phyloP scores from a whole-genome alignment of 2,113 vertebrate species.

The Eublepharis macularius region DNA sequence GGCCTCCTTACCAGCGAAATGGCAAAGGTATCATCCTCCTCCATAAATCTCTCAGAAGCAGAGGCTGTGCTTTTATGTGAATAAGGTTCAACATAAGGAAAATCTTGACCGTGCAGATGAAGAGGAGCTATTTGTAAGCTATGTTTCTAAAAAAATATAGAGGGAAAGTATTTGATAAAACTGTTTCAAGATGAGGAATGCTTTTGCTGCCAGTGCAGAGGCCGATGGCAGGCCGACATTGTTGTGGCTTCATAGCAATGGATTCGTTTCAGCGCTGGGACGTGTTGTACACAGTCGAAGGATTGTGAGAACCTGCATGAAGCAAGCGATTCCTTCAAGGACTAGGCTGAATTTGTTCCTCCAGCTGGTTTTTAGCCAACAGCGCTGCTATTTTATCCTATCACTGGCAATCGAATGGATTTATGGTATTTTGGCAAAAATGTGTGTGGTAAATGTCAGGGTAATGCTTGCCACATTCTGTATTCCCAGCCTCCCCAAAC shows the following conservation, averaged over 20 bases:
- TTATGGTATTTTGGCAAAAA: conserved; percentile 7
- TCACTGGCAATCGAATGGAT: background rate
- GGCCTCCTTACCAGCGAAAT: no score
- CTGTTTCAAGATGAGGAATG: background rate
- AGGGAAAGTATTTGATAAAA: background rate
- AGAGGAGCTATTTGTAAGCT: no score
- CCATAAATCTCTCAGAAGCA: no score
- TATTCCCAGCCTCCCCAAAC: conserved; percentile 12
- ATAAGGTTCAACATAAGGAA: background rate
- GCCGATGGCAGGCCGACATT: background rate
- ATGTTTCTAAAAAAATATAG: no score
- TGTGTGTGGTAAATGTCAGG: background rate
- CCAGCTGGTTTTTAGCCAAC: background rate
- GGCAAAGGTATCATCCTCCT: no score
- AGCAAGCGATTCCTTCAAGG: background rate
- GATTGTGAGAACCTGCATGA: background rate
- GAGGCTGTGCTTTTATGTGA: no score
- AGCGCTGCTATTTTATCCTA: background rate
- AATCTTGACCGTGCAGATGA: no score
- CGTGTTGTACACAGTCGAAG: background rate
- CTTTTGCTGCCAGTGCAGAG: background rate
- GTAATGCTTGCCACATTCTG: conserved; percentile 2
- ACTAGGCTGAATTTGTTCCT: background rate
- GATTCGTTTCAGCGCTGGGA: background rate
- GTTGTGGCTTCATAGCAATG: background rate